Base-by-base conservation (phyloP, 2,888 invertebrate species). In the Trichopria drosophilae region DNA sequence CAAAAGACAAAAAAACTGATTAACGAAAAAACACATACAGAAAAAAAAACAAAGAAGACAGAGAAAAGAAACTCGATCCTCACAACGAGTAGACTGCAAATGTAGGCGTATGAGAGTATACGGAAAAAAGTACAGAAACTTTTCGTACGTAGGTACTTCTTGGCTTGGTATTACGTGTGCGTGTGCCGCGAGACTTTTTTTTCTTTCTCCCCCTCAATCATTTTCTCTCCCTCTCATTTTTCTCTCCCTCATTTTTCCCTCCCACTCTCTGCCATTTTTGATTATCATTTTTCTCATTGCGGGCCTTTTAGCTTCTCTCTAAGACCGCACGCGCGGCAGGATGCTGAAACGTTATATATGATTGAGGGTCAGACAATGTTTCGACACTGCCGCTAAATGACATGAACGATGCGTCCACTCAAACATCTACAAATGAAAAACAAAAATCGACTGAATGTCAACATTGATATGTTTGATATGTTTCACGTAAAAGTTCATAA, bases 161-260 rank as follows among this genome's bases (percentile, higher is more conserved):
- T 73, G 72, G 69, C 68, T 70, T 69, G 69, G 62, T 65, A 63
- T 68, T 68, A 68, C 68, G 72, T 73, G 73, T 71, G 72, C 70
- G 72, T 71, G 73, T 73, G 72, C 70, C 70, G 70, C 68, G 68
- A 63, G 69, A 62, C 62, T 57, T 55, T 61, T 51, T 56, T 62
- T 44, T 60, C 54, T 52, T 60, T 41, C 57, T 53, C 60, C 58
- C 58, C 50, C 53, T 51, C 52, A 61, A 51, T 53, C 56, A 43
- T 52, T 59, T 52, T 51, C 55, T 54, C 57, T 48, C 55, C 55
- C 47, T 42, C 46, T 46, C 58, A 57, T 57, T 66, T 57, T 60
- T 60, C 61, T 60, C 55, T 51, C 60, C 47, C 45, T 35, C 43
- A 43, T 50, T 45, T 55, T 56, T 65, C 49, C 57, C 35, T 54